These are phyloP conservation scores for Sphyrna mokarran DNA, from an alignment of 2,113 vertebrate genomes.

Conservation along the genomic window DNA sequence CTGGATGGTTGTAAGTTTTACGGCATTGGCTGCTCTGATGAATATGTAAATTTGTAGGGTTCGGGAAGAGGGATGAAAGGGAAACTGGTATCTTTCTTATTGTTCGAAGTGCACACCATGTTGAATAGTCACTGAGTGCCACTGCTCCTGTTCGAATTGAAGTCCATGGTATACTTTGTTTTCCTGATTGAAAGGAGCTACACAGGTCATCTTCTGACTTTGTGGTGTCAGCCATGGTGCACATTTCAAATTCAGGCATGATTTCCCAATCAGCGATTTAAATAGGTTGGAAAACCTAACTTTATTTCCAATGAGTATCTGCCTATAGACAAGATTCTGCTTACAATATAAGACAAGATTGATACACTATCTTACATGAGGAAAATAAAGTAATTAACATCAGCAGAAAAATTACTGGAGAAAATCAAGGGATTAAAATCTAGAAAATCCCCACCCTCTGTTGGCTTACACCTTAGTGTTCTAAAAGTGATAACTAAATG, in stretches of 20 bases:
- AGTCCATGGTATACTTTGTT: neutral
- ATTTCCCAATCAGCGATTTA: neutral
- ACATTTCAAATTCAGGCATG: neutral
- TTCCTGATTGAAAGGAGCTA: neutral
- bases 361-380: neutral
- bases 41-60: neutral
- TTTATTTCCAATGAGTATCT: neutral
- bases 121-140: neutral
- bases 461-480: neutral
- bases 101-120: neutral
- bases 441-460: neutral
- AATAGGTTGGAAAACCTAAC: neutral
- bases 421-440: neutral
- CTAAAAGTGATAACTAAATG: neutral
- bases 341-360: neutral
- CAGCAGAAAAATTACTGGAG: neutral
- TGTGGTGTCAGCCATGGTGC: neutral
- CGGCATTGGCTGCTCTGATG: neutral
- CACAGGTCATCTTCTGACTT: neutral
- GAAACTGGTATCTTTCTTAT: neutral
- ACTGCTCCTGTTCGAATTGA: neutral
- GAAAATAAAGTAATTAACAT: neutral
- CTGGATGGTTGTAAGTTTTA: neutral
- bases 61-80: neutral
- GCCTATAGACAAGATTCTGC: too few relatives aligned